Base-by-base conservation (phyloP, 2,797 vertebrate genomes). In the Clarias pachynema region DNA sequence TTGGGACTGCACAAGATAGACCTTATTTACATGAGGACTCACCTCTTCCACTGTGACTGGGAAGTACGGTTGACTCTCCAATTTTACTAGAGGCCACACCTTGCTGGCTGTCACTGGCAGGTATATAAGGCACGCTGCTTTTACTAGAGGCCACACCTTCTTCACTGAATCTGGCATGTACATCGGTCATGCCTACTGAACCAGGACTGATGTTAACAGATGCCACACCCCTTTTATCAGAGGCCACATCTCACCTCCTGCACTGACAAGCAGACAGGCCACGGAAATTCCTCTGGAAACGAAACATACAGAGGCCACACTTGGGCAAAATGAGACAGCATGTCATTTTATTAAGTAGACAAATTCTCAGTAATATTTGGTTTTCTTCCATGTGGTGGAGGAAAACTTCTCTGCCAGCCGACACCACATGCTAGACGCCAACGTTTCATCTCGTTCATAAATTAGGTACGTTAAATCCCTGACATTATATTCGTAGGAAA, bases 401-500 rank as follows among this genome's bases (percentile, higher is more conserved):
- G 44, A 49, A 49, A 49, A 49, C 44, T 49, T 49, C 44, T 49
- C 4, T 79, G 57, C 59, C 78, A 79, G 77, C 37, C 7, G 15
- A 63, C 57, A 62, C 77, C 77, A 79, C 37, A 44, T 26, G 60
- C 37, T 44, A 63, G 40, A 63, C 24, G 44, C 63, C 59, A 63
- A 26, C 2, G 15, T 63, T 79, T 79, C 15, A 37, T 44, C 77
- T 79, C 6, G 24, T 26, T 63, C 59, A 63, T 44, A 44, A 63
- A 62, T 79, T 57, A 78, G 7, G 8, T 37, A 7, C 14, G 1
- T 78, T 37, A 62, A 79, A 63, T 79, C 77, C 59, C 37, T 63
- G n/a, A 37, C 34, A 60, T 60, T 78, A 60, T 78, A 79, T 60
- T 79, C 40, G 34, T n/a, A 79, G 26, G 72, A 75, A 75, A 77